Conservation (phyloP, 1,140 invertebrate genomes). For the Laodelphax striatellus region DNA sequence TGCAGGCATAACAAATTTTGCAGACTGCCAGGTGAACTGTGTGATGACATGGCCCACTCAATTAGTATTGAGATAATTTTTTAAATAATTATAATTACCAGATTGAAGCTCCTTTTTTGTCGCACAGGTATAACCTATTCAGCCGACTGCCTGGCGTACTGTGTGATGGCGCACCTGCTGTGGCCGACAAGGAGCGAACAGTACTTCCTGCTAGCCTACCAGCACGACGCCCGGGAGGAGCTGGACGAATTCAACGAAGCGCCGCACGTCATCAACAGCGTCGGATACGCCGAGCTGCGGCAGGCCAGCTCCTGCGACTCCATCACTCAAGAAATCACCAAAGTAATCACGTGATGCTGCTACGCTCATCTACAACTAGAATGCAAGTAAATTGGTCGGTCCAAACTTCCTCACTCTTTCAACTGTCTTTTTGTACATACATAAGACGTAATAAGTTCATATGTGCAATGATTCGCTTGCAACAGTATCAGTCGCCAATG, state of each 20-base stretch:
- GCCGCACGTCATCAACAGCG: slow-evolving; percentile 57
- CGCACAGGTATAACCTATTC: slow-evolving; percentile 81
- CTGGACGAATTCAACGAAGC: slow-evolving; percentile 86
- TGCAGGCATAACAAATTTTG: no score
- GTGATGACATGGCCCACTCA: no score
- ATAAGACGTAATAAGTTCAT: no score
- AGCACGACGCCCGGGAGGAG: slow-evolving; percentile 62
- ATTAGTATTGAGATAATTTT: no score
- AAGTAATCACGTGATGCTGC: neutral
- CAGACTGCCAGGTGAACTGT: no score
- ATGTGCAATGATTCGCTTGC: no score
- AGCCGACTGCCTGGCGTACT: slow-evolving; percentile 86
- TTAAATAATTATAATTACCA: no score
- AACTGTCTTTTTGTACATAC: no score
- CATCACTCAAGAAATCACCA: neutral
- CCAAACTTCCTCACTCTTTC: no score
- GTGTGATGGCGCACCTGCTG: slow-evolving; percentile 83
- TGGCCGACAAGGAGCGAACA: slow-evolving; percentile 87
- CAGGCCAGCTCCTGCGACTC: neutral
- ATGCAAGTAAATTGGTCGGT: no score
- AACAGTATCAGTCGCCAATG: no score
- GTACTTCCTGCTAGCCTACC: slow-evolving; percentile 69
- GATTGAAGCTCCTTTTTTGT: slow-evolving; percentile 13
- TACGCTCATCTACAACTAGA: no score
- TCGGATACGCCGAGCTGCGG: slow-evolving; percentile 8